Conservation (phyloP, 2,797 vertebrate species). For the Lophotriccus pileatus region DNA sequence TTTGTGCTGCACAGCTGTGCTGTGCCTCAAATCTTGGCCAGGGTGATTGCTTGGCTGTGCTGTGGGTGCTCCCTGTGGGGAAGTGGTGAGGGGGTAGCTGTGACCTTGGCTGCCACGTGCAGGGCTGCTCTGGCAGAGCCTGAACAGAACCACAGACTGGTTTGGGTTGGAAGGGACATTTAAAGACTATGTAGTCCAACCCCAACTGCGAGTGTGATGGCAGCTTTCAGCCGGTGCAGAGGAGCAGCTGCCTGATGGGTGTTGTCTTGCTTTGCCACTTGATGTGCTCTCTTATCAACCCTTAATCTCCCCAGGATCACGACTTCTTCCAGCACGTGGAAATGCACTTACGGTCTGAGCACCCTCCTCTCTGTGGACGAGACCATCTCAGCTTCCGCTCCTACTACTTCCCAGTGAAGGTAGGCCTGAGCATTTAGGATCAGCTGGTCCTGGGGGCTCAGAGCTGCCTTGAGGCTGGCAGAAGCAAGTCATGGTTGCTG, state of each 20-base stretch:
- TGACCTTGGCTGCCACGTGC: background rate
- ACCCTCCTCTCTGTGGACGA: slow-evolving; percentile 93
- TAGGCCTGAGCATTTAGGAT: slow-evolving; percentile 29
- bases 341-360: slow-evolving; percentile 97
- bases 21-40: background rate
- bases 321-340: slow-evolving; percentile 99
- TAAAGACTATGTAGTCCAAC: background rate
- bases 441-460: fast-evolving
- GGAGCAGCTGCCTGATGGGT: background rate
- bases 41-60: background rate
- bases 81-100: fast-evolving
- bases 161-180: background rate
- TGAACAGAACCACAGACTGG: background rate
- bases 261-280: background rate
- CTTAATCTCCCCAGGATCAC: slow-evolving; percentile 82
- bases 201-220: background rate
- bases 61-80: background rate
- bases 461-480: background rate
- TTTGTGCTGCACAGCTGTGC: fast-evolving
- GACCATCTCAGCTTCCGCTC: slow-evolving; percentile 99
- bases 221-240: background rate
- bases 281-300: background rate
- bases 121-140: background rate
- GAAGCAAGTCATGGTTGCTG: fast-evolving
- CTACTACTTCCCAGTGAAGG: slow-evolving; percentile 99